Conservation (phyloP, 2,888 invertebrate species). For the Drosophila testacea region DNA sequence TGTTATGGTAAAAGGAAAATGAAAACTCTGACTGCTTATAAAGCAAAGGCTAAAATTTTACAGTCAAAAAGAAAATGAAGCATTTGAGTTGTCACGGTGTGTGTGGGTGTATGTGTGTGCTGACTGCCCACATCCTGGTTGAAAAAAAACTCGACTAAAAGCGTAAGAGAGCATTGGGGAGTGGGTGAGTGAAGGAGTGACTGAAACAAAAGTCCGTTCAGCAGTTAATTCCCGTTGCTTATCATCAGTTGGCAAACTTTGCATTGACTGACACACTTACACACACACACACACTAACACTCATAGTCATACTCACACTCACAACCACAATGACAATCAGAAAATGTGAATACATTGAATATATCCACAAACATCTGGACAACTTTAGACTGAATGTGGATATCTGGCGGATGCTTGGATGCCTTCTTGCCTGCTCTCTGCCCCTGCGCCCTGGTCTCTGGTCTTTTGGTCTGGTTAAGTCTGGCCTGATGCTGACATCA, state of each 20-base stretch:
- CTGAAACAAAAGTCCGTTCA: constrained; percentile 29
- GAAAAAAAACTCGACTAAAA: constrained; percentile 2
- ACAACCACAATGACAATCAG: constrained; percentile 42
- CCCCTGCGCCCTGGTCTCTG: neutral
- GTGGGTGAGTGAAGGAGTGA: neutral
- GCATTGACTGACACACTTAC: constrained; percentile 61
- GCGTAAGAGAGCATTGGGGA: too few species aligned
- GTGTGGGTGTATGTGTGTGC: constrained; percentile 13
- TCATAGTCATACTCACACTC: neutral
- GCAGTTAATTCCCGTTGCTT: constrained; percentile 73
- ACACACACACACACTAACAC: constrained; percentile 22
- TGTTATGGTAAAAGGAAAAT: constrained; percentile 5
- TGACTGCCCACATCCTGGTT: constrained; percentile 28
- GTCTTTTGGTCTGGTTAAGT: constrained; percentile 40
- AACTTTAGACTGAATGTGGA: constrained; percentile 39
- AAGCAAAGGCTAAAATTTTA: constrained; percentile 47
- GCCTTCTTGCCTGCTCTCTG: constrained; percentile 9
- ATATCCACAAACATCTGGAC: constrained; percentile 60
- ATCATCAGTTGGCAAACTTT: constrained; percentile 73
- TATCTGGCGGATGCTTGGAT: constrained; percentile 49
- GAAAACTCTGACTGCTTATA: constrained; percentile 46
- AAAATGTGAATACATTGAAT: constrained; percentile 58
- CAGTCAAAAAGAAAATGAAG: constrained; percentile 44
- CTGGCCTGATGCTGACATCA: constrained; percentile 70
- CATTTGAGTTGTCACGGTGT: constrained; percentile 16